These are phyloP conservation scores for Rhagophthalmus giganteus DNA, from an alignment of 2,888 invertebrate species.

Conservation along the genomic window DNA sequence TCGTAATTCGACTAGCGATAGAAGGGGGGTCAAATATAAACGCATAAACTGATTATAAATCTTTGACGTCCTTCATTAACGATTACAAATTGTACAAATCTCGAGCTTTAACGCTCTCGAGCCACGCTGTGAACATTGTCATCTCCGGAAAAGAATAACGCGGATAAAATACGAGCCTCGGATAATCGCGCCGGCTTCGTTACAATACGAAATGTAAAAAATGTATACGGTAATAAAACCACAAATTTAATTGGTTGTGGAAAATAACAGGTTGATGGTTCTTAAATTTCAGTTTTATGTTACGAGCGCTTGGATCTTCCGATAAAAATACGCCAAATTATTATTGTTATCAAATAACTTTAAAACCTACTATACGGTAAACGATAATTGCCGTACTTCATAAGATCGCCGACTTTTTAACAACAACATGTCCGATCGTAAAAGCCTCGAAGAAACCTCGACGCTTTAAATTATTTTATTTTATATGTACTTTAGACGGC, in stretches of 20 bases:
- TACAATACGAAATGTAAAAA: constrained; percentile 28
- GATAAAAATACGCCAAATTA: constrained; percentile 28
- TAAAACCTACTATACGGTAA: too few relatives aligned
- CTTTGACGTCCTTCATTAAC: constrained; percentile 18
- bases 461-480: too few relatives aligned
- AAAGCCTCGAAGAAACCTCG: too few relatives aligned
- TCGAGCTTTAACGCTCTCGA: constrained; percentile 13
- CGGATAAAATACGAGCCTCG: constrained; percentile 23
- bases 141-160: constrained; percentile 20
- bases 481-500: too few relatives aligned
- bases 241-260: constrained; percentile 35
- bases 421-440: constrained; percentile 4
- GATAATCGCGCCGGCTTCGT: constrained; percentile 16
- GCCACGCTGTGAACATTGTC: constrained; percentile 25
- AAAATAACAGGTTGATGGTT: constrained; percentile 39
- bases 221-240: constrained; percentile 37
- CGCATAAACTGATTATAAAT: constrained; percentile 25
- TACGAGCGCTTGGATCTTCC: constrained; percentile 11
- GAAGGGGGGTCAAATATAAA: constrained; percentile 20
- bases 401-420: constrained; percentile 18
- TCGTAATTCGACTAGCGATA: constrained; percentile 8
- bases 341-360: constrained; percentile 25
- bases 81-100: constrained; percentile 20
- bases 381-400: constrained; percentile 20
- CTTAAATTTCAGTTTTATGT: constrained; percentile 42